Conservation (phyloP, 2,888 invertebrate genomes). For the Andrena bicolor region DNA sequence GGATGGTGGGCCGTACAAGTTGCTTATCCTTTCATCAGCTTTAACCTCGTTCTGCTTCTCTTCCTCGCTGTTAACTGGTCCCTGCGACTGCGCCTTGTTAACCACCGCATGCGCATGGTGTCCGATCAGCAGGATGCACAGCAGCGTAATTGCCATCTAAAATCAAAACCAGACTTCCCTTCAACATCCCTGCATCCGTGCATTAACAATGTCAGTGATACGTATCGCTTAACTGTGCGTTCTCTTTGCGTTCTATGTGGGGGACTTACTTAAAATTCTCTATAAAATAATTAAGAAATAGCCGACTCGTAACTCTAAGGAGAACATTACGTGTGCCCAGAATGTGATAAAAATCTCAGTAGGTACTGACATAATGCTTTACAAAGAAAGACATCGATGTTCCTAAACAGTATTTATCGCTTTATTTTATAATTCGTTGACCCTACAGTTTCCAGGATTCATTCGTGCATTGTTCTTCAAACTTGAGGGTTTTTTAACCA, state of each 20-base stretch:
- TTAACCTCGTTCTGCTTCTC: conserved; percentile 71
- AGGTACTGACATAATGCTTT: no score
- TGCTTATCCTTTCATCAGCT: conserved; percentile 81
- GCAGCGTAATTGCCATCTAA: conserved; percentile 76
- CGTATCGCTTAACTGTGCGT: background rate
- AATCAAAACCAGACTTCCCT: conserved; percentile 68
- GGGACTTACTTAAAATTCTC: no score
- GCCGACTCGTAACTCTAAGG: no score
- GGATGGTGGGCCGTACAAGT: conserved; percentile 68
- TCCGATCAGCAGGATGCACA: conserved; percentile 73
- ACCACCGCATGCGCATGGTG: conserved; percentile 78
- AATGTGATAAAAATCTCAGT: no score
- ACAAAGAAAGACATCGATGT: no score
- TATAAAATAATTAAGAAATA: no score
- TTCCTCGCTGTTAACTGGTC: conserved; percentile 63
- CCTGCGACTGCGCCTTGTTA: conserved; percentile 73
- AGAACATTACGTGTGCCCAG: no score
- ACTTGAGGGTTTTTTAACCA: background rate
- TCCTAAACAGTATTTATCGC: no score
- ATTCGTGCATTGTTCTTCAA: no score
- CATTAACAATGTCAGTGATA: background rate
- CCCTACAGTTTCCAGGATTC: no score
- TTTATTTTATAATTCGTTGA: no score
- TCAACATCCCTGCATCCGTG: background rate
- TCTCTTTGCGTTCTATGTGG: no score